Evolutionary conservation across 2,797 vertebrate species (phyloP).

Genomic region (Garrulus glandarius): DNA sequence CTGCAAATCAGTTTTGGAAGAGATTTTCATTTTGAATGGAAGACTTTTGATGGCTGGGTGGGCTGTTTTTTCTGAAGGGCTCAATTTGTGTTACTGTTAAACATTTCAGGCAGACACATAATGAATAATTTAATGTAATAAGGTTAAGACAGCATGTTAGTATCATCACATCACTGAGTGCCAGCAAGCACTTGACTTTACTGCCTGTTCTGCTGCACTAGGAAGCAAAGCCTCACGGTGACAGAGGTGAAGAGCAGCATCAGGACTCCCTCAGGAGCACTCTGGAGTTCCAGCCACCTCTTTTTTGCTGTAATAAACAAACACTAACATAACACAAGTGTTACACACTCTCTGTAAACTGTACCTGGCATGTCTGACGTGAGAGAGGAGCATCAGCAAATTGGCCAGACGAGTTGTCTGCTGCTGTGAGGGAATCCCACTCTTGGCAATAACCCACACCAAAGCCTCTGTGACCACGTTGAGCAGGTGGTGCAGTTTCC

Average conservation of each 20-base stretch:
- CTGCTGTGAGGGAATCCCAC: slow-evolving; percentile 86
- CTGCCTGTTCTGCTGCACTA: neutral
- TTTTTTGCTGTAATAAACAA: neutral
- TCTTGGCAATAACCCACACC: slow-evolving; percentile 93
- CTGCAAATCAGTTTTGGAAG: neutral
- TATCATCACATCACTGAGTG: neutral
- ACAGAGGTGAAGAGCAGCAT: neutral
- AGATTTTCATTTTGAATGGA: neutral
- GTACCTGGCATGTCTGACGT: slow-evolving; percentile 92
- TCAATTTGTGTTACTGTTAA: neutral
- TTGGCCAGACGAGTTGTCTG: slow-evolving; percentile 90
- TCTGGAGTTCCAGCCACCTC: neutral
- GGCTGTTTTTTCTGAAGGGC: neutral
- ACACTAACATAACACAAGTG: fast-evolving
- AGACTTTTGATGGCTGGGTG: neutral
- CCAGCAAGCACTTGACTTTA: neutral
- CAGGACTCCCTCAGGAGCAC: neutral
- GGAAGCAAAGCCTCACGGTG: neutral
- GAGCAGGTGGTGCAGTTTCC: slow-evolving; percentile 88
- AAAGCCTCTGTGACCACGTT: slow-evolving; percentile 90
- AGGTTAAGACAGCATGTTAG: neutral
- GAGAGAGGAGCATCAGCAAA: slow-evolving; percentile 93
- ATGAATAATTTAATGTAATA: neutral
- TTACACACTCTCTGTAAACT: fast-evolving
- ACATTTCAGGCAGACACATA: neutral